phyloP scores from a whole-genome alignment of 2,888 invertebrate genomes.

The Belgica antarctica region DNA sequence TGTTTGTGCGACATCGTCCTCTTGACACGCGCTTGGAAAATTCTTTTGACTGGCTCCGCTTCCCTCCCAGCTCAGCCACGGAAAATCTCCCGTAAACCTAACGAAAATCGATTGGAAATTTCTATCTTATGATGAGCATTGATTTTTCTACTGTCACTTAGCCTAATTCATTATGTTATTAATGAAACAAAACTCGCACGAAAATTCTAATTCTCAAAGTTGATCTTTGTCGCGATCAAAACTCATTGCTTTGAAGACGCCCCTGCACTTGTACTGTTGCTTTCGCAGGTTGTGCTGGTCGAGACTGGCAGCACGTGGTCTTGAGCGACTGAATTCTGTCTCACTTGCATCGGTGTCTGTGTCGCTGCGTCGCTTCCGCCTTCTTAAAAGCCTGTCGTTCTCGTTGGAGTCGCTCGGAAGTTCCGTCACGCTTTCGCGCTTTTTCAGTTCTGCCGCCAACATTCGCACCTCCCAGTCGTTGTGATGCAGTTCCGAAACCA shows the following conservation, averaged over 20 bases:
- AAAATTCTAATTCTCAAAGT: conserved; percentile 52
- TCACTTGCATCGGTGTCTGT: conserved; percentile 54
- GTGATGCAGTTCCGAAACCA: conserved; percentile 49
- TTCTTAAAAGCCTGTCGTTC: conserved; percentile 46
- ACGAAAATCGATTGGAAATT: neutral
- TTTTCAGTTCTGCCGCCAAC: conserved; percentile 71
- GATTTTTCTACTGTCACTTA: conserved; percentile 8
- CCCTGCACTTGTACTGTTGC: conserved; percentile 47
- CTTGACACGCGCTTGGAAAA: neutral
- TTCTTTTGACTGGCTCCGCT: neutral
- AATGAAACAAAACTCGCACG: conserved; percentile 45
- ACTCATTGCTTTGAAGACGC: conserved; percentile 55
- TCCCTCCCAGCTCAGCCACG: neutral
- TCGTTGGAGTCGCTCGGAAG: conserved; percentile 42
- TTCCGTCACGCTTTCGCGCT: conserved; percentile 54
- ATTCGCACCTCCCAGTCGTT: conserved; percentile 77
- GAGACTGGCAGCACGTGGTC: conserved; percentile 53
- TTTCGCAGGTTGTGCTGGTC: conserved; percentile 53
- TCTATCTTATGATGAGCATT: neutral
- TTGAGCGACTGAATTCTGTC: conserved; percentile 47
- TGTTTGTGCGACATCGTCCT: too few relatives aligned
- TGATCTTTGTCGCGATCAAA: conserved; percentile 55
- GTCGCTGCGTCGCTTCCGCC: conserved; percentile 52
- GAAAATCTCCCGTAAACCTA: neutral
- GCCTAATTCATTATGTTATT: conserved; percentile 34